Evolutionary conservation across 2,888 invertebrate genomes (phyloP).

Genomic region (Chironomus tentans): DNA sequence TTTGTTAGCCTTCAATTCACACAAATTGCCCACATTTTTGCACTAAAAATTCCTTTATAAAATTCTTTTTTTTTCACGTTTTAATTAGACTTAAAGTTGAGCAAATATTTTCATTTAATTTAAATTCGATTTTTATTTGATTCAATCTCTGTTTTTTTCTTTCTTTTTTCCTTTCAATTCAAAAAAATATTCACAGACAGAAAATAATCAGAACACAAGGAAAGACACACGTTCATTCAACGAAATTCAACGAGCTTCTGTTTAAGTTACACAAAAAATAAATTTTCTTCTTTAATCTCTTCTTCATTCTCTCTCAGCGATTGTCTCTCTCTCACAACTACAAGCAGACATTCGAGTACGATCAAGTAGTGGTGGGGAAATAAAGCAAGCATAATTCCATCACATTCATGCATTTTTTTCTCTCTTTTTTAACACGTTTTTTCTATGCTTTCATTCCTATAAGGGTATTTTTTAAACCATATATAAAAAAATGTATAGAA

Average conservation of each 20-base stretch:
- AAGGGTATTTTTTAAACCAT: background rate
- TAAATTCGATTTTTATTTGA: background rate
- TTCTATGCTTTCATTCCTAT: background rate
- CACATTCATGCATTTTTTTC: background rate
- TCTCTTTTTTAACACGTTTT: background rate
- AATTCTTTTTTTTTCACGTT: background rate
- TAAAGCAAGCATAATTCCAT: background rate
- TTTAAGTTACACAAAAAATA: background rate
- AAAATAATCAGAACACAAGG: background rate
- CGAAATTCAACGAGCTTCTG: constrained; percentile 26
- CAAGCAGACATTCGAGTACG: background rate
- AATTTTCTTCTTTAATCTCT: background rate
- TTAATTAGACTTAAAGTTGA: too few relatives aligned
- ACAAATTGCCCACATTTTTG: background rate
- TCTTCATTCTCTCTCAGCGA: background rate
- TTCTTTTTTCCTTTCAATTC: background rate
- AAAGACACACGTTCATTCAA: constrained; percentile 13
- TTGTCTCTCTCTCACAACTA: background rate
- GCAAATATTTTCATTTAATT: background rate
- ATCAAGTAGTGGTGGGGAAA: background rate
- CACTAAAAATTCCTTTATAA: background rate
- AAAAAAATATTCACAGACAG: background rate
- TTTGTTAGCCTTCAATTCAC: background rate
- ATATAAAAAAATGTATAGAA: background rate
- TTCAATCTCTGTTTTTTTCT: background rate